Conservation (phyloP, 2,797 vertebrate genomes). For the Schizothorax lantsangensis region DNA sequence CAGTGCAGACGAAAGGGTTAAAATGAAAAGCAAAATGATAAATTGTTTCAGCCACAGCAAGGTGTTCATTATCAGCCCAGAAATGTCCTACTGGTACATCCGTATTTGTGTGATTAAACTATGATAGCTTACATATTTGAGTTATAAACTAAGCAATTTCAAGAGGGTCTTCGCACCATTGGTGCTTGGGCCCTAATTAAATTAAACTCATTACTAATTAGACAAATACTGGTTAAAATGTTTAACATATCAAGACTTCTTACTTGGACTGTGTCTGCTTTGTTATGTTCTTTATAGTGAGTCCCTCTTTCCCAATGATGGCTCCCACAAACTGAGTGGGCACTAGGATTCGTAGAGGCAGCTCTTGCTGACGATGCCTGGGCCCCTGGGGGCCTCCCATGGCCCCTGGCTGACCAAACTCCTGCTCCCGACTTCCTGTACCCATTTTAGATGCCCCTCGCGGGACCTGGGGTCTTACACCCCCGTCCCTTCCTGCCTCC, state of each 20-base stretch:
- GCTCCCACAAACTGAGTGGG: slow-evolving; percentile 96
- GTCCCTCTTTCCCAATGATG: slow-evolving; percentile 97
- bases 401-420: slow-evolving; percentile 79
- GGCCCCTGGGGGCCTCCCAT: slow-evolving; percentile 76
- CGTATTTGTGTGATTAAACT: neutral
- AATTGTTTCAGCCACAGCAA: neutral
- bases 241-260: slow-evolving; percentile 60
- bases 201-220: neutral
- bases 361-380: slow-evolving; percentile 86
- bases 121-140: neutral
- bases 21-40: neutral
- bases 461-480: slow-evolving; percentile 79
- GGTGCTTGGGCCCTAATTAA: neutral
- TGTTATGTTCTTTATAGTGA: slow-evolving; percentile 98
- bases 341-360: slow-evolving; percentile 94
- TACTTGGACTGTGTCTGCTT: slow-evolving; percentile 99
- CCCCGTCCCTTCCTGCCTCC: slow-evolving; percentile 78
- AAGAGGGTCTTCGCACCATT: no score
- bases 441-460: slow-evolving; percentile 81
- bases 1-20: neutral
- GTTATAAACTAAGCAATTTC: neutral
- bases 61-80: neutral
- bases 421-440: slow-evolving; percentile 86
- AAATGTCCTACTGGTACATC: neutral
- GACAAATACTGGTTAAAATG: neutral